Evolutionary conservation across 2,888 invertebrate genomes (phyloP).

Genomic region (Cacoxenus indagator): DNA sequence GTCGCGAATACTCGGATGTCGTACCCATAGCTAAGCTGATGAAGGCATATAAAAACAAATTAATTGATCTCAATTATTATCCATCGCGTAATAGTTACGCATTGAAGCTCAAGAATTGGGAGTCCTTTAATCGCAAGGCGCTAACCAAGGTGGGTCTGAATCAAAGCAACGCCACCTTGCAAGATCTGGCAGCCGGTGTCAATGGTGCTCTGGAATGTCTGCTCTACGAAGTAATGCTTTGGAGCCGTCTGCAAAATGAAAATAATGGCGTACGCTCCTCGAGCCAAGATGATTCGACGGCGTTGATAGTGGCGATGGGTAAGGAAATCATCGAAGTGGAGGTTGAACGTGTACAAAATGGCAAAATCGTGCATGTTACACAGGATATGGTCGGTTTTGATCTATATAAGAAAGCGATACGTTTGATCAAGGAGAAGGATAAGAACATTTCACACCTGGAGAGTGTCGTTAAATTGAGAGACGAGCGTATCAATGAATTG

Average conservation of each 20-base stretch:
- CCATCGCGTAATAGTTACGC: conserved; percentile 77
- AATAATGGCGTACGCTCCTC: conserved; percentile 7
- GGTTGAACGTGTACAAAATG: conserved; percentile 55
- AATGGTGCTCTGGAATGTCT: conserved; percentile 78
- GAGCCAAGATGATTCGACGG: neutral
- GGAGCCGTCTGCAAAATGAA: conserved; percentile 22
- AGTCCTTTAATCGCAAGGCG: conserved; percentile 81
- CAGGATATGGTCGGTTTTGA: conserved; percentile 63
- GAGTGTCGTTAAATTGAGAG: conserved; percentile 54
- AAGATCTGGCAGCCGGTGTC: conserved; percentile 75
- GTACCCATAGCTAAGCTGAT: conserved; percentile 78
- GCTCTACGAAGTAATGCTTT: conserved; percentile 68
- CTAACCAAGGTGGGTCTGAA: conserved; percentile 76
- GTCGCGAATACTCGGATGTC: conserved; percentile 84
- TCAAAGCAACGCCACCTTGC: conserved; percentile 74
- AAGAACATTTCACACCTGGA: conserved; percentile 54
- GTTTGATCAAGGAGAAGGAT: conserved; percentile 49
- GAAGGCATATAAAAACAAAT: conserved; percentile 78
- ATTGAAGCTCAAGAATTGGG: conserved; percentile 83
- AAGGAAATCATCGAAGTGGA: conserved; percentile 51
- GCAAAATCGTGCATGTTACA: conserved; percentile 55
- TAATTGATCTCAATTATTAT: conserved; percentile 85
- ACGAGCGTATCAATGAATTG: conserved; percentile 61
- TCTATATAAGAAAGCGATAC: conserved; percentile 48
- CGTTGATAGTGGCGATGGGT: too few species aligned